A percentile compares a stretch with the other conserved stretches of the same genome.
These are phyloP conservation scores for Litocranius walleri DNA, from an alignment of 2,113 vertebrate species.

Conservation along the genomic window DNA sequence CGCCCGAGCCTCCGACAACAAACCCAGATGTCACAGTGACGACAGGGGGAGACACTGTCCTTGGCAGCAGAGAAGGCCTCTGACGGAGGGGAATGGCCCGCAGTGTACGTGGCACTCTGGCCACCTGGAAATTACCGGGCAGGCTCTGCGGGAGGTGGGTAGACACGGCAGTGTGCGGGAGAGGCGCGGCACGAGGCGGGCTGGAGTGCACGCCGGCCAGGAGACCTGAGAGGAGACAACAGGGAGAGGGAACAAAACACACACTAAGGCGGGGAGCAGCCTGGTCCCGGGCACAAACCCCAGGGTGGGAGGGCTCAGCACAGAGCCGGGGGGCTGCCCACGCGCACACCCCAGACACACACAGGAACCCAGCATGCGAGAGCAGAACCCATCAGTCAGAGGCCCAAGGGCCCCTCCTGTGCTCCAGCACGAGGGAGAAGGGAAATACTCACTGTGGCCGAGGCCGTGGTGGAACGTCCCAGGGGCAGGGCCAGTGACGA, in stretches of 20 bases:
- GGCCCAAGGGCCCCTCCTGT: background rate
- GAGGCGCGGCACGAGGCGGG: conserved; percentile 81
- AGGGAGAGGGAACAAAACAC: conserved; percentile 74
- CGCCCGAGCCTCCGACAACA: background rate
- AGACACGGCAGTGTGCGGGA: conserved; percentile 84
- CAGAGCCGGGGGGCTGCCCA: background rate
- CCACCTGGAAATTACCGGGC: conserved; percentile 83
- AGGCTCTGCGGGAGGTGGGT: conserved; percentile 85
- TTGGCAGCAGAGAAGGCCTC: background rate
- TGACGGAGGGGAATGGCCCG: background rate
- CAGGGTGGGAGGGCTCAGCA: background rate
- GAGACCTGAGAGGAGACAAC: conserved; percentile 82
- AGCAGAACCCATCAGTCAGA: background rate
- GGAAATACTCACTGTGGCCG: conserved; percentile 84
- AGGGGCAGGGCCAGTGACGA: conserved; percentile 84
- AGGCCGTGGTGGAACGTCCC: conserved; percentile 88
- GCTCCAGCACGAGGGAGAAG: background rate
- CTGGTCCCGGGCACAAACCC: background rate
- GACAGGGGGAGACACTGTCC: background rate
- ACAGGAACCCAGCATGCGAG: conserved; percentile 21
- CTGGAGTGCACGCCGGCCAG: conserved; percentile 87
- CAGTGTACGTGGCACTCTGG: conserved; percentile 26
- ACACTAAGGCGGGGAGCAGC: conserved; percentile 51
- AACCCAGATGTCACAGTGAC: background rate
- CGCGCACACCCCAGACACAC: conserved; percentile 39